These are phyloP conservation scores for Tipula unca DNA, from an alignment of 2,888 invertebrate species.

Conservation along the genomic window DNA sequence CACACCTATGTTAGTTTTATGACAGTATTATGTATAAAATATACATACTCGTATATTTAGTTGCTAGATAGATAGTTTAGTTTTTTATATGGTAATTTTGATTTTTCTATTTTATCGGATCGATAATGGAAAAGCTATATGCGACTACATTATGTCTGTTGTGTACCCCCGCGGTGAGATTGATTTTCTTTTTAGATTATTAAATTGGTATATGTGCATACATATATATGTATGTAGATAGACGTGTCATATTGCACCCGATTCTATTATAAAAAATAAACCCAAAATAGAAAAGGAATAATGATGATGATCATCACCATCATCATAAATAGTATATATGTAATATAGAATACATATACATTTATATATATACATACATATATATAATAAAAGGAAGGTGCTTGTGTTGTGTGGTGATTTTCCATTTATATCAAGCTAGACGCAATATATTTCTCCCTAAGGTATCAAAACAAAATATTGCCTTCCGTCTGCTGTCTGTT, in stretches of 20 bases:
- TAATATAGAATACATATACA: background rate
- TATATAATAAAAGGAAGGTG: background rate
- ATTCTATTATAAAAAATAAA: background rate
- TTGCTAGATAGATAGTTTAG: background rate
- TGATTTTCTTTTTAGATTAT: background rate
- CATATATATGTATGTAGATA: too few species aligned
- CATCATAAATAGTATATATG: background rate
- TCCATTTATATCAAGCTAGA: background rate
- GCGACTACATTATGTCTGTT: background rate
- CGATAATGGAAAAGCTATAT: background rate
- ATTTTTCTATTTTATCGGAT: background rate
- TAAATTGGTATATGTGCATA: background rate
- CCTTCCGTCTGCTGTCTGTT: background rate
- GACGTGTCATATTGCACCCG: background rate
- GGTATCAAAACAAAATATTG: background rate
- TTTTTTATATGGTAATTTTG: background rate
- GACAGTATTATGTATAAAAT: background rate
- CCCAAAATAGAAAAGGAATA: background rate
- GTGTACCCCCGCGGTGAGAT: background rate
- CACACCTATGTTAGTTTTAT: constrained; percentile 15
- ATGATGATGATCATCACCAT: background rate
- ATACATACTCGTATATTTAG: too few species aligned
- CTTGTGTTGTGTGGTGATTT: background rate
- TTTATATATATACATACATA: too few species aligned
- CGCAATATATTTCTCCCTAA: background rate